Percentiles rank a stretch among this genome's conserved stretches.
Conservation (phyloP, 2,797 vertebrate species). For the Glyptemys insculpta region DNA sequence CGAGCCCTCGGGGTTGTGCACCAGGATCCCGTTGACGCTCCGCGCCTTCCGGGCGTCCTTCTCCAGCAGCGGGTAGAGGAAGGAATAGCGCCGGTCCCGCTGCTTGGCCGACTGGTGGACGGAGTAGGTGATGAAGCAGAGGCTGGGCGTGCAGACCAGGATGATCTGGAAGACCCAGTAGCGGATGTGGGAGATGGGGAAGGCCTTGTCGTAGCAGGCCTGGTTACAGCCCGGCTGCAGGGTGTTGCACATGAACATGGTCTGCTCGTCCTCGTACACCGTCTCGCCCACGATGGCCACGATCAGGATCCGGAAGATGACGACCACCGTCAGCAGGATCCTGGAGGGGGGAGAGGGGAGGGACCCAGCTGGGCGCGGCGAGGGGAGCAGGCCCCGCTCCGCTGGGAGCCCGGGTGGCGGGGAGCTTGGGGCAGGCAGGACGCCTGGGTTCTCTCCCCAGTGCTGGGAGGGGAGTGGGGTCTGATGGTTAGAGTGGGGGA, state of each 20-base stretch:
- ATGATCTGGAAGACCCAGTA: conserved; percentile 94
- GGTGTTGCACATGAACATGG: conserved; percentile 95
- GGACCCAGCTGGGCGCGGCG: neutral
- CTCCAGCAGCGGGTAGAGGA: conserved; percentile 88
- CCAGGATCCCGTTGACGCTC: conserved; percentile 84
- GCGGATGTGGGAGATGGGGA: conserved; percentile 94
- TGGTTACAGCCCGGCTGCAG: conserved; percentile 95
- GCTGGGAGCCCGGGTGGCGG: neutral
- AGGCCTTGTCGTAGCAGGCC: conserved; percentile 93
- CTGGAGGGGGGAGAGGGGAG: conserved; percentile 50
- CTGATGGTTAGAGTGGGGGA: no score
- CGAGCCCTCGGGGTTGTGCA: conserved; percentile 81
- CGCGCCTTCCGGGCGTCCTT: conserved; percentile 84
- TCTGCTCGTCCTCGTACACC: conserved; percentile 93
- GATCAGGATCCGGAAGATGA: conserved; percentile 94
- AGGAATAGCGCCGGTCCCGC: conserved; percentile 86
- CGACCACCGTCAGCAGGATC: conserved; percentile 93
- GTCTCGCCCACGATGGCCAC: conserved; percentile 94
- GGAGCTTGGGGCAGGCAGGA: neutral
- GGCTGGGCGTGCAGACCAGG: conserved; percentile 89
- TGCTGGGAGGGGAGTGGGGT: no score
- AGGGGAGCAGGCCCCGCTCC: neutral
- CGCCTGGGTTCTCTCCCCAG: no score
- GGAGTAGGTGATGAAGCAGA: conserved; percentile 93
- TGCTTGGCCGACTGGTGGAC: conserved; percentile 91